phyloP scores from a whole-genome alignment of 2,888 invertebrate genomes.

The Meloe dianella region DNA sequence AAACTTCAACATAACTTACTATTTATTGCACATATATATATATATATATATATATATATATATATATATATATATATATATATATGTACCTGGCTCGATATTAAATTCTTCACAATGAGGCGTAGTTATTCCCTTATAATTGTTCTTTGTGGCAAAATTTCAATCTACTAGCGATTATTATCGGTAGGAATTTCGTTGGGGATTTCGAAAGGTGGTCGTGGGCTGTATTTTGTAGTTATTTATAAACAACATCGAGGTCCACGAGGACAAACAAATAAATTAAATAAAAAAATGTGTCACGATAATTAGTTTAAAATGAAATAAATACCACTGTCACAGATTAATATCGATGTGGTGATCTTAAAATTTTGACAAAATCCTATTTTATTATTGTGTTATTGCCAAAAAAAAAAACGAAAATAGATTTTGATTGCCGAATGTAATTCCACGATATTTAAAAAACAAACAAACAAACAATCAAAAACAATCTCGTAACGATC shows the following conservation, averaged over 20 bases:
- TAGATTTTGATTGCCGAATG: conserved; percentile 7
- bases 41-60: neutral
- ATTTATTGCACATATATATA: conserved; percentile 13
- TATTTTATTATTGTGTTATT: conserved; percentile 29
- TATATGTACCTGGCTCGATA: conserved; percentile 12
- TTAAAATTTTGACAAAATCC: conserved; percentile 18
- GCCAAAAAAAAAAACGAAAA: conserved; percentile 28
- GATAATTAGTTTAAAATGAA: conserved; percentile 10
- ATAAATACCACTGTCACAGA: neutral
- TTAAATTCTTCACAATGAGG: conserved; percentile 11
- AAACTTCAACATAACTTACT: conserved; percentile 19
- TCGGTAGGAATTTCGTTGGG: neutral
- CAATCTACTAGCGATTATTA: too few relatives aligned
- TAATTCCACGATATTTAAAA: conserved; percentile 21
- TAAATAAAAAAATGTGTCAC: conserved; percentile 12
- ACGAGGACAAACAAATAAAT: neutral
- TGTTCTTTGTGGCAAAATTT: neutral
- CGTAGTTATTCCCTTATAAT: neutral
- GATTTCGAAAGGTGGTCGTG: neutral
- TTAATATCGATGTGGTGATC: conserved; percentile 9
- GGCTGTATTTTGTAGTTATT: neutral
- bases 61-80: too few relatives aligned
- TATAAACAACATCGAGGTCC: conserved; percentile 4
- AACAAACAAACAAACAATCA: conserved; percentile 19
- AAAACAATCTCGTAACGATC: too few relatives aligned